These are phyloP conservation scores for Microctonus hyperodae DNA, from an alignment of 2,888 invertebrate genomes.

Conservation along the genomic window DNA sequence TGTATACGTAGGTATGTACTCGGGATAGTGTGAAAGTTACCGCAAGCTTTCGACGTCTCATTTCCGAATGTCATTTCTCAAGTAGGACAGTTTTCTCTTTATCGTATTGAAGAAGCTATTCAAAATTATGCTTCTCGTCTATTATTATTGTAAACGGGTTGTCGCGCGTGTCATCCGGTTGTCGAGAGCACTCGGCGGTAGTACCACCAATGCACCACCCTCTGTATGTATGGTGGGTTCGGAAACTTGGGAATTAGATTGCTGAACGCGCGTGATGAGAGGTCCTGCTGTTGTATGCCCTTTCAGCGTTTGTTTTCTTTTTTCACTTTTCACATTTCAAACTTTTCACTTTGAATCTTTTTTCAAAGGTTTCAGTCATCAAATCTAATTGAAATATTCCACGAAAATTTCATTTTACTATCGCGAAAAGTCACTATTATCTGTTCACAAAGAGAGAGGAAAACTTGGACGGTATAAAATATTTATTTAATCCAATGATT, in stretches of 20 bases:
- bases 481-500: neutral
- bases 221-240: neutral
- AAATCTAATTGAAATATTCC: constrained; percentile 11
- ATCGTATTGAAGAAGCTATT: constrained; percentile 32
- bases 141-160: constrained; percentile 41
- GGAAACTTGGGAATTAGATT: constrained; percentile 55
- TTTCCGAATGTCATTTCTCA: constrained; percentile 57
- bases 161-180: constrained; percentile 39
- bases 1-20: neutral
- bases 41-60: constrained; percentile 44
- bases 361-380: constrained; percentile 1
- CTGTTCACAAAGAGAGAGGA: neutral
- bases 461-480: neutral
- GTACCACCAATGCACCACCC: neutral
- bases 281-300: constrained; percentile 22
- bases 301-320: neutral
- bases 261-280: constrained; percentile 41
- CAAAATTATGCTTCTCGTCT: constrained; percentile 36
- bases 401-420: neutral
- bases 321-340: constrained; percentile 1
- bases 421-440: neutral
- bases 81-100: constrained; percentile 26
- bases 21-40: constrained; percentile 12
- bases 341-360: constrained; percentile 9
- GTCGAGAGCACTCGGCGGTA: constrained; percentile 32